Conservation (phyloP, 2,888 invertebrate genomes). For the Drosophila mimica region DNA sequence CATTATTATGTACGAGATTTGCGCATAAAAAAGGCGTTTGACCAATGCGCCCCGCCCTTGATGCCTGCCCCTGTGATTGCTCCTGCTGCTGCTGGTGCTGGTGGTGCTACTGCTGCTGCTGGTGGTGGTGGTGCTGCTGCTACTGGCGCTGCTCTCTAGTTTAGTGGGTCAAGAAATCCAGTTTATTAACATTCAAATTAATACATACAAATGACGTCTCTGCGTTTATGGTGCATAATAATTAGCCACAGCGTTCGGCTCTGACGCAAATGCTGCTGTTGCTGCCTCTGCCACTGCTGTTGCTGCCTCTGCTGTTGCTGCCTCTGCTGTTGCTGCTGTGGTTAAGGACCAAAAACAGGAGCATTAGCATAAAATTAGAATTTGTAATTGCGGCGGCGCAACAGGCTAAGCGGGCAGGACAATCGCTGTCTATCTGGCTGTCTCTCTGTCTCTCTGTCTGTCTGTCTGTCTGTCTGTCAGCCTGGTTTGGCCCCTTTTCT, state of each 20-base stretch:
- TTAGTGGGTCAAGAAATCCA: constrained; percentile 83
- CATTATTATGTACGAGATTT: constrained; percentile 77
- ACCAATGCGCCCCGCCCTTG: constrained; percentile 40
- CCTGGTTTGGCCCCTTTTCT: constrained; percentile 43
- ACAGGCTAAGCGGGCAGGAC: constrained; percentile 63
- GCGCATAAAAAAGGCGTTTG: constrained; percentile 46
- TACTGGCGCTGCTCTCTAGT: constrained; percentile 57
- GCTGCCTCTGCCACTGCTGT: background rate
- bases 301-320: constrained; percentile 1
- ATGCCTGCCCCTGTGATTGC: background rate
- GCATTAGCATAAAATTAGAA: constrained; percentile 84
- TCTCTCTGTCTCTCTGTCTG: constrained; percentile 40
- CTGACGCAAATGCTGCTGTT: constrained; percentile 53
- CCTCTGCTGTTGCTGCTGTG: constrained; percentile 7
- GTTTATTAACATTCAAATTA: constrained; percentile 83
- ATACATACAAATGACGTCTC: constrained; percentile 77
- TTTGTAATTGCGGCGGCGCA: constrained; percentile 84
- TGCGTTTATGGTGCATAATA: constrained; percentile 76
- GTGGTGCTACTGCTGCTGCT: constrained; percentile 6
- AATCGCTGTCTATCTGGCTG: constrained; percentile 16
- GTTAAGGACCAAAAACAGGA: constrained; percentile 61
- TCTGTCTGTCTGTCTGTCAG: constrained; percentile 11
- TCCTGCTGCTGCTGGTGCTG: background rate
- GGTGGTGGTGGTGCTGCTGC: background rate
- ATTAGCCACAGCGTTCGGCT: constrained; percentile 58